These are phyloP conservation scores for Pipistrellus pygmaeus DNA, from an alignment of 2,797 vertebrate genomes.

Conservation along the genomic window DNA sequence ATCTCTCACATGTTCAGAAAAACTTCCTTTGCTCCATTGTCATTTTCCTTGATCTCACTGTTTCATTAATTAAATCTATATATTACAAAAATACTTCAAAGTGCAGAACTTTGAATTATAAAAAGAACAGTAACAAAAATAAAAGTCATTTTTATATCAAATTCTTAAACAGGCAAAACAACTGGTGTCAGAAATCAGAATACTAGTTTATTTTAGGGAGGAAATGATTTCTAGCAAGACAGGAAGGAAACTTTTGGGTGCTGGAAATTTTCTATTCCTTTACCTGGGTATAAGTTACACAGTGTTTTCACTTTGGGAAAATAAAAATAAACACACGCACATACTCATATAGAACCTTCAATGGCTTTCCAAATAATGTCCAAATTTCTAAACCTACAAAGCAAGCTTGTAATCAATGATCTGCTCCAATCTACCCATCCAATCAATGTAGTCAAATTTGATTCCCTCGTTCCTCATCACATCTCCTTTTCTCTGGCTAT, in stretches of 20 bases:
- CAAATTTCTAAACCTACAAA: background rate
- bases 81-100: background rate
- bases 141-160: background rate
- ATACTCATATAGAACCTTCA: background rate
- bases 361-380: background rate
- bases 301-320: conserved; percentile 14
- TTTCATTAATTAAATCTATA: conserved; percentile 20
- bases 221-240: background rate
- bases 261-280: background rate
- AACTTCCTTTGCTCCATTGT: background rate
- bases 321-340: conserved; percentile 2
- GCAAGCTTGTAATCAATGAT: background rate
- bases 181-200: background rate
- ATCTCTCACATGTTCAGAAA: background rate
- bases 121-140: background rate
- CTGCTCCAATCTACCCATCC: background rate
- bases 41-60: background rate
- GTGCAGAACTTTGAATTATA: conserved; percentile 21
- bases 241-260: background rate
- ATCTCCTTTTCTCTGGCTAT: background rate
- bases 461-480: background rate
- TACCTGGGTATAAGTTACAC: background rate
- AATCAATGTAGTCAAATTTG: background rate
- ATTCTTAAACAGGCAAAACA: conserved; percentile 9
- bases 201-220: background rate